A percentile compares a stretch with the other conserved stretches of the same genome.
Evolutionary conservation across 2,113 vertebrate genomes (phyloP).

Genomic region (Oreotrochilus melanogaster): DNA sequence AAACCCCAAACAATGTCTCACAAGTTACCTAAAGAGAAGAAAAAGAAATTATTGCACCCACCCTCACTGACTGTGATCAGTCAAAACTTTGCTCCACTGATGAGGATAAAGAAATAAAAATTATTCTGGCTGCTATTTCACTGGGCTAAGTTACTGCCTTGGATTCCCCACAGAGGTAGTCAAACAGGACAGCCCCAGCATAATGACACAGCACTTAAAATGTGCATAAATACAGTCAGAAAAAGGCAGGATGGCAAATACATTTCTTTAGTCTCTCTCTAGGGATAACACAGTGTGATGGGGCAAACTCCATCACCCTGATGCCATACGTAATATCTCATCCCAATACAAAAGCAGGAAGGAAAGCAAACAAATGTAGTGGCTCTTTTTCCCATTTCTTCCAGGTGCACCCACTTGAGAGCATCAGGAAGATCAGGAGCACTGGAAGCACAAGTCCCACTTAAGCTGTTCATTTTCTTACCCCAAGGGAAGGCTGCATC

Average conservation of each 20-base stretch:
- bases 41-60: neutral
- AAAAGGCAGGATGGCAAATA: neutral
- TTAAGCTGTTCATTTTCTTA: neutral
- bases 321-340: neutral
- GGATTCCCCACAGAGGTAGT: fast-evolving
- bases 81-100: neutral
- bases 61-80: neutral
- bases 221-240: neutral
- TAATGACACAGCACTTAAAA: neutral
- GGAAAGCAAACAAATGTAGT: neutral
- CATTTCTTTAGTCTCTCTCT: neutral
- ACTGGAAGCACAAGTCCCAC: neutral
- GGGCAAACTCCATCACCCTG: neutral
- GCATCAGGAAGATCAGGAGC: neutral
- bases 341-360: neutral
- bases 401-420: neutral
- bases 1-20: neutral
- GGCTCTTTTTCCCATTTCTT: neutral
- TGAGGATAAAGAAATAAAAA: neutral
- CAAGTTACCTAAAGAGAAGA: neutral
- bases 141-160: neutral
- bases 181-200: neutral
- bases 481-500: neutral
- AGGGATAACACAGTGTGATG: neutral
- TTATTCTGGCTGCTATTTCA: neutral